Conservation (phyloP, 2,113 vertebrate species). For the Catharus minimus region DNA sequence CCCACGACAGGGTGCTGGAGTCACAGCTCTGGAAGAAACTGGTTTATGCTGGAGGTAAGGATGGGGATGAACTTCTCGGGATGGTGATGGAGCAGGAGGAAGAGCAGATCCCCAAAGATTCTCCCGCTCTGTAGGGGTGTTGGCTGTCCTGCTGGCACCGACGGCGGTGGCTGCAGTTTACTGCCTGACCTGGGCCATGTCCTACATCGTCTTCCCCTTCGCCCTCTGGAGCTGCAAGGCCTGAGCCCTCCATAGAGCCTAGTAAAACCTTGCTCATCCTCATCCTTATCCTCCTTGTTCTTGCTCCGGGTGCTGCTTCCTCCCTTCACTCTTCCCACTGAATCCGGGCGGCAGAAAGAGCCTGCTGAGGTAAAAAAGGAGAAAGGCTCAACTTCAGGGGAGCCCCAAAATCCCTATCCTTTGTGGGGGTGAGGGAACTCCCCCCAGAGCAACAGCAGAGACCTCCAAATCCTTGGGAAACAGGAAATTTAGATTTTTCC, state of each 20-base stretch:
- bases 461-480: background rate
- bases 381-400: background rate
- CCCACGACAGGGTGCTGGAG: slow-evolving; percentile 89
- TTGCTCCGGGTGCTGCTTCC: background rate
- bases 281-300: background rate
- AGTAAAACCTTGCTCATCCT: slow-evolving; percentile 42
- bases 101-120: background rate
- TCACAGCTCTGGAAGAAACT: slow-evolving; percentile 93
- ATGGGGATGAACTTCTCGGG: fast-evolving
- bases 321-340: fast-evolving
- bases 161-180: slow-evolving; percentile 81
- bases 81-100: fast-evolving
- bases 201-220: slow-evolving; percentile 90
- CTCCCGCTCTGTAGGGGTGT: slow-evolving; percentile 68
- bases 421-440: fast-evolving
- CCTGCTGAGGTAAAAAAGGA: background rate
- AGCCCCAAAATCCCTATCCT: background rate
- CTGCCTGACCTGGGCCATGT: slow-evolving; percentile 89
- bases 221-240: slow-evolving; percentile 85
- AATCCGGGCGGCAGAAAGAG: fast-evolving
- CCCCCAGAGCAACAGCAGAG: background rate
- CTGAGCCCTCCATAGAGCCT: slow-evolving; percentile 3
- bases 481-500: fast-evolving
- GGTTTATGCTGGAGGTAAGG: slow-evolving; percentile 87
- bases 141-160: slow-evolving; percentile 80